Base-by-base conservation (phyloP, 2,797 vertebrate species). In the Vultur gryphus region DNA sequence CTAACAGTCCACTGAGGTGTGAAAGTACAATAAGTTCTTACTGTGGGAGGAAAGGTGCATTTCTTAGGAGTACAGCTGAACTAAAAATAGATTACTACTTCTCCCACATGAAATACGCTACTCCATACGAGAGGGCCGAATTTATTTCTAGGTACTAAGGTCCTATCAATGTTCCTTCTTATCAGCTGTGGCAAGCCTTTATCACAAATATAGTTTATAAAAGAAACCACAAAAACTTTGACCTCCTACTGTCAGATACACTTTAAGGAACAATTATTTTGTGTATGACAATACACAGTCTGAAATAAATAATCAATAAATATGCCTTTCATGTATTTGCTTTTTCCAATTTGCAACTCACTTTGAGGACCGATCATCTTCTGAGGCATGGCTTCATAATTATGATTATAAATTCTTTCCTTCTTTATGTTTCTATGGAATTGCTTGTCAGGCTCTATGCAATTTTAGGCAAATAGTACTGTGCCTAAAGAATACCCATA, bases 11-110 rank as follows among this genome's bases (percentile, higher is more conserved):
- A 77, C 73, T 89, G 90, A 94, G 48, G 78, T 93, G 54, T 84
- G 73, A 96, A 95, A 89, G 51, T 82, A 90, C 85, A 95, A 6
- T 76, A 78, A 90, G 48, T 91, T 58, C 70, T 80, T 88, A 66
- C 39, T 0, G 11, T 72, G n/a, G 58, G 66, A 97, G 62, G 58
- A 90, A 88, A 94, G 88, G 51, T 94, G 21, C 44, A 67, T 82
- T 93, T 90, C 83, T 93, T 78, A 81, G 37, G 75, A 77, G 52
- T 49, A 85, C 31, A 85, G 65, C 16, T 72, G 61, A 72, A 88
- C 84, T 86, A 94, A 94, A 94, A 95, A 86, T 86, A 94, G 72
- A 87, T 79, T 54, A 71, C 46, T 81, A 4, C 75, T 93, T 94
- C 58, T 91, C 58, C 54, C n/a, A 69, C 55, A 33, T 52, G 70